phyloP scores from a whole-genome alignment of 1,140 invertebrate species.

The Rhagoletis pomonella region DNA sequence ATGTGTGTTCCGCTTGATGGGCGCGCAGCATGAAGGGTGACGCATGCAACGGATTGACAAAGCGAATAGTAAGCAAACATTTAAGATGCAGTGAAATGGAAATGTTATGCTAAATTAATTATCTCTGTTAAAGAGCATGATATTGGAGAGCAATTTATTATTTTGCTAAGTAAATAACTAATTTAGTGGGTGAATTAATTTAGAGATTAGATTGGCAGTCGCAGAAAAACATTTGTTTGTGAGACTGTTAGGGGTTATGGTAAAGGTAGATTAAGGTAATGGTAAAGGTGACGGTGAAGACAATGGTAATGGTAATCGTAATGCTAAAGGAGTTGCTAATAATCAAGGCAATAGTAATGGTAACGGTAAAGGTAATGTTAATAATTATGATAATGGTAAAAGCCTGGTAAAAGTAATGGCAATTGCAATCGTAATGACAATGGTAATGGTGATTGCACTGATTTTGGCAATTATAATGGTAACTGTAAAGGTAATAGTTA shows the following conservation, averaged over 20 bases:
- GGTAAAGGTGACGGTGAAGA: too few relatives aligned
- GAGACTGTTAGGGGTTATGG: neutral
- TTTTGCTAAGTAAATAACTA: neutral
- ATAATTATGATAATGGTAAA: neutral
- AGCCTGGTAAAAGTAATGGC: neutral
- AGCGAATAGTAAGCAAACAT: too few relatives aligned
- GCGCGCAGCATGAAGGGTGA: neutral
- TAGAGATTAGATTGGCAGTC: neutral
- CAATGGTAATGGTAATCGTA: too few relatives aligned
- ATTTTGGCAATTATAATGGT: neutral
- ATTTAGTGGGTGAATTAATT: slow-evolving; percentile 7
- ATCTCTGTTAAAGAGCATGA: neutral
- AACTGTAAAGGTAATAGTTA: neutral
- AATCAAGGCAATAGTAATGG: too few relatives aligned
- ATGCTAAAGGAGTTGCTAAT: too few relatives aligned
- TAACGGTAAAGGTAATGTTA: neutral
- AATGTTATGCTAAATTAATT: neutral
- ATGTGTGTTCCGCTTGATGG: neutral
- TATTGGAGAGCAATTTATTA: neutral
- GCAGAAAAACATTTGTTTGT: neutral
- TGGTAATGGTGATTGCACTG: neutral
- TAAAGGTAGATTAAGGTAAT: too few relatives aligned
- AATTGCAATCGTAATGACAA: neutral
- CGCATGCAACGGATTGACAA: neutral
- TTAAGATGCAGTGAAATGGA: too few relatives aligned